Evolutionary conservation across 2,888 invertebrate species (phyloP), one percentile per base, ranked within the genome.

Genomic region (Drosophila mettleri): DNA sequence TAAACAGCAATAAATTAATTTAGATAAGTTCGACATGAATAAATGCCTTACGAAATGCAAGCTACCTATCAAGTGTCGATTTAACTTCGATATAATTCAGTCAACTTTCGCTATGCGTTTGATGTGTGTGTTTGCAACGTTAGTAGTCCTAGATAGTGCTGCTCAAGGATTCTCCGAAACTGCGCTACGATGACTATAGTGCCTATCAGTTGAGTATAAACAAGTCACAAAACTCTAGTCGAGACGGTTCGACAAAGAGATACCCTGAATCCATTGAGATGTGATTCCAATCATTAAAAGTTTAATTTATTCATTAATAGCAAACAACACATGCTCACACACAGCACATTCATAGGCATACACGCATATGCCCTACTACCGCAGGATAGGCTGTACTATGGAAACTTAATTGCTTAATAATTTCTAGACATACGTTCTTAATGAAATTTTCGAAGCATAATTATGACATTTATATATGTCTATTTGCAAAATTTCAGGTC

Each of bases 141-240:
- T n/a, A n/a, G n/a, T 16, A 12, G 16, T 8, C 3, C 7, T 29
- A 16, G 14, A 69, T 6, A 71, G 62, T 34, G 83, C 87, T 22
- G 71, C 46, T 82, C 2, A 69, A 73, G 60, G 67, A 69, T 5
- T 36, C 71, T 0, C 69, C 62, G 16, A 89, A 88, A 72, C 39
- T 87, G 57, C 90, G 92, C 8, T 92, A 90, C 39, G 92, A 92
- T 59, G 86, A 91, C 52, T 91, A 82, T 22, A 80, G 80, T 24
- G 91, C 92, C 1, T 91, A 89, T 43, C 87, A 88, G 49, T 65
- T 91, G n/a, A 88, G 89, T 2, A 94, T 95, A 0, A 74, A 88
- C 34, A 92, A n/a, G n/a, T n/a, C n/a, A 92, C 12, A 91, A 93
- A 22, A 86, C 92, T 24, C 94, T 51, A 0, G 66, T 29, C 20